These are phyloP conservation scores for Ferrisia virgata DNA, from an alignment of 2,888 invertebrate species.

Conservation along the genomic window DNA sequence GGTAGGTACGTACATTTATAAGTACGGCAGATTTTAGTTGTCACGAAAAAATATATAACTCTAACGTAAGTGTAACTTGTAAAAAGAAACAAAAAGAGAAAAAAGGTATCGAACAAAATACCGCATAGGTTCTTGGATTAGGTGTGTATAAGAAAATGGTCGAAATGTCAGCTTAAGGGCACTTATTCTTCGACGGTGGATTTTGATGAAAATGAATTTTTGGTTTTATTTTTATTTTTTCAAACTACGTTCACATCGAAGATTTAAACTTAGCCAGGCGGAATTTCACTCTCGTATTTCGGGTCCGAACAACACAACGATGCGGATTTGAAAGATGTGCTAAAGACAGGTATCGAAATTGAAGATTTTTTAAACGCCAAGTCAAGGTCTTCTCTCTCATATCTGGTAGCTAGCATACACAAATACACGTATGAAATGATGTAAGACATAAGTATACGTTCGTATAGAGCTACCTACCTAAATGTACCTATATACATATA, in stretches of 20 bases:
- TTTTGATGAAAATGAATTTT: neutral
- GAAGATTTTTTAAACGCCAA: neutral
- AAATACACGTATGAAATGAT: too few species aligned
- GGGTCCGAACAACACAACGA: neutral
- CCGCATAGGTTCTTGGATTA: constrained; percentile 32
- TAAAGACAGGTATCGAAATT: neutral
- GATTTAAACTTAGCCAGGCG: neutral
- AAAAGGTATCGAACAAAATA: constrained; percentile 25
- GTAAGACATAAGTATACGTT: too few species aligned
- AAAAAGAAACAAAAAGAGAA: too few species aligned
- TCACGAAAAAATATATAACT: too few species aligned
- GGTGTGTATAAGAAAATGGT: constrained; percentile 13
- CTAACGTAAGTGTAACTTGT: too few species aligned
- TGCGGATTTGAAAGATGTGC: neutral
- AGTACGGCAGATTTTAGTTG: too few species aligned
- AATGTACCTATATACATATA: too few species aligned
- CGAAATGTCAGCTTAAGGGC: constrained; percentile 40
- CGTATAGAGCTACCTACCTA: too few species aligned
- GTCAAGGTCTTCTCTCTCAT: neutral
- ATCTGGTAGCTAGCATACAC: neutral
- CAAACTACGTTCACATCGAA: neutral
- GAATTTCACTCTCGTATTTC: neutral
- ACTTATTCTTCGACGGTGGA: neutral
- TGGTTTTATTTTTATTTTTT: neutral
- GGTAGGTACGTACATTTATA: too few species aligned